These are phyloP conservation scores for Trogon surrucura DNA, from an alignment of 2,113 vertebrate species.

Conservation along the genomic window DNA sequence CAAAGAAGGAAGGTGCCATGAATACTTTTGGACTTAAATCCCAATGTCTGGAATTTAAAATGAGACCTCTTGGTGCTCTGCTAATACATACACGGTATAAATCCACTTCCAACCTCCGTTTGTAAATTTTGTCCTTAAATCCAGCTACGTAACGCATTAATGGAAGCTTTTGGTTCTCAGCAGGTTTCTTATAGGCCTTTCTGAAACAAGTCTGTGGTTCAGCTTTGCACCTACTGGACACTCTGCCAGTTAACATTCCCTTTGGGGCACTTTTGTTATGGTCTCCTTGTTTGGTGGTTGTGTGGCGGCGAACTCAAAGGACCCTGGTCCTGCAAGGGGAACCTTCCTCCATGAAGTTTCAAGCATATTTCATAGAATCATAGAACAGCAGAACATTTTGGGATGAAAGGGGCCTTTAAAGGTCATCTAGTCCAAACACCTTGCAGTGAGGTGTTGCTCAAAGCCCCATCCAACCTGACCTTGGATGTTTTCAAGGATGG, in stretches of 20 bases:
- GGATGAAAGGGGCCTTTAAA: too few relatives aligned
- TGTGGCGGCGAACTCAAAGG: neutral
- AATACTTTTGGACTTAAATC: neutral
- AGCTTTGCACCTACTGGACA: neutral
- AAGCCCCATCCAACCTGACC: too few relatives aligned
- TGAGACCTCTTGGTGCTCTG: neutral
- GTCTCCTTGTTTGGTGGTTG: neutral
- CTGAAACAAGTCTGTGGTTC: neutral
- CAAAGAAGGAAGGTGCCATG: neutral
- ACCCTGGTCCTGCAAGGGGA: neutral
- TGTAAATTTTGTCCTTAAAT: neutral
- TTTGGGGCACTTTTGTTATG: rapidly evolving
- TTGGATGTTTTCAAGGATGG: too few relatives aligned
- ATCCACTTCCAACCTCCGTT: neutral
- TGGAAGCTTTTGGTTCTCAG: neutral
- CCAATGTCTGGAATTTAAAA: neutral
- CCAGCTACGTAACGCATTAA: neutral
- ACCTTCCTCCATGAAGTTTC: neutral
- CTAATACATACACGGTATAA: neutral
- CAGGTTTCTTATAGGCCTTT: neutral
- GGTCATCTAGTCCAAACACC: too few relatives aligned
- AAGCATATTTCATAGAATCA: neutral
- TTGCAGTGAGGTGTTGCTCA: too few relatives aligned
- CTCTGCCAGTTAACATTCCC: rapidly evolving
- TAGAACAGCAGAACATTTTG: too few relatives aligned